These are phyloP conservation scores for Platalea minor DNA, from an alignment of 2,797 vertebrate genomes.

Conservation along the genomic window DNA sequence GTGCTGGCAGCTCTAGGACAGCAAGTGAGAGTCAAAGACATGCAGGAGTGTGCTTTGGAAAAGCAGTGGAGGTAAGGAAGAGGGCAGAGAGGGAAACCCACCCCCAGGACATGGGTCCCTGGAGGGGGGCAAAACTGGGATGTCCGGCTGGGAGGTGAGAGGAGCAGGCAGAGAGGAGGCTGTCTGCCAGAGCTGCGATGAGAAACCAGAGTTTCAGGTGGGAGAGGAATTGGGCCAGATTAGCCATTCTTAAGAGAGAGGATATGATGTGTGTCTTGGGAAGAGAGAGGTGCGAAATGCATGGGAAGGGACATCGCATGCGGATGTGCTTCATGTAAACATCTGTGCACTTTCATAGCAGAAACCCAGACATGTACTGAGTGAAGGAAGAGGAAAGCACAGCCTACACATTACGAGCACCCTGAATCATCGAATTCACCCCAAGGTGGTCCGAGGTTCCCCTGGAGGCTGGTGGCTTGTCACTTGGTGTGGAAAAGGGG, in stretches of 20 bases:
- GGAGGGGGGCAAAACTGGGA: fast-evolving
- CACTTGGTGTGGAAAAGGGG: fast-evolving
- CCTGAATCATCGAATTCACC: background rate
- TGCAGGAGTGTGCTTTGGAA: background rate
- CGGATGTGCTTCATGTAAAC: background rate
- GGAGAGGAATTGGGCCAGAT: background rate
- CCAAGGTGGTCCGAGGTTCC: background rate
- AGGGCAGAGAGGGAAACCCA: background rate
- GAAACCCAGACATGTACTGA: background rate
- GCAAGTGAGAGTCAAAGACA: background rate
- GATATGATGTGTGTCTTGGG: fast-evolving
- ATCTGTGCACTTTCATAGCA: background rate
- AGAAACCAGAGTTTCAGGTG: background rate
- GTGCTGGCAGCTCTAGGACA: background rate
- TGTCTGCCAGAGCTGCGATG: background rate
- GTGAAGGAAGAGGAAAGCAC: background rate
- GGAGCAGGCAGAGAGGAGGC: background rate
- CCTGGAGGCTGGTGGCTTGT: background rate
- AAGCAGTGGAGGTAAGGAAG: background rate
- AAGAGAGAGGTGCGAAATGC: background rate
- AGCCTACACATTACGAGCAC: background rate
- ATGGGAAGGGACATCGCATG: background rate
- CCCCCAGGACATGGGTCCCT: background rate
- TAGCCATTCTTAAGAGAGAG: background rate
- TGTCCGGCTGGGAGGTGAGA: background rate